A percentile compares a stretch with the other conserved stretches of the same genome.
These are phyloP conservation scores for Yponomeuta plumbellus DNA, from an alignment of 2,888 invertebrate species.

Conservation along the genomic window DNA sequence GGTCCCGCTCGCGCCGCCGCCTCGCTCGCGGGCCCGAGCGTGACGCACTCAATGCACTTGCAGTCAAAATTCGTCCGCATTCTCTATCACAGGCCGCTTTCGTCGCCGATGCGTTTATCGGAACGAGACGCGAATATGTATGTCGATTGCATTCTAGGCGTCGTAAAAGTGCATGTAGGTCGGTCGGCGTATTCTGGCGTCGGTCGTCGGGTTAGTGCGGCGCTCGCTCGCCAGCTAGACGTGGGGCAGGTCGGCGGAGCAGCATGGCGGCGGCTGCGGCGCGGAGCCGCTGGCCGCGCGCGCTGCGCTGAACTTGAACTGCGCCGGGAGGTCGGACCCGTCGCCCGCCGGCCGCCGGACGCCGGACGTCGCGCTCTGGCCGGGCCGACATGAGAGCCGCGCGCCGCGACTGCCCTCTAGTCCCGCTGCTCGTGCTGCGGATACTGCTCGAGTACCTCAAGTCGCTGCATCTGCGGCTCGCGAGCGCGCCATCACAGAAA, in stretches of 20 bases:
- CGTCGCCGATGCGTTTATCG: conserved; percentile 76
- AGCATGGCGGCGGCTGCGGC: conserved; percentile 37
- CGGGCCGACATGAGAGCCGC: conserved; percentile 36
- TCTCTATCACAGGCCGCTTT: conserved; percentile 74
- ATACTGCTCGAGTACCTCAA: conserved; percentile 63
- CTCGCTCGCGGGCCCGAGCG: conserved; percentile 60
- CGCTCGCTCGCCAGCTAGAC: conserved; percentile 61
- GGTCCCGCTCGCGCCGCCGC: conserved; percentile 58
- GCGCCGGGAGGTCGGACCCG: conserved; percentile 5
- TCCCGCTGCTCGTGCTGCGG: conserved; percentile 56
- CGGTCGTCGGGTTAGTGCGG: conserved; percentile 63
- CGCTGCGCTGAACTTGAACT: conserved; percentile 8
- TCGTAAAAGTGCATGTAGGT: conserved; percentile 75
- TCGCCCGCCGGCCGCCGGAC: conserved; percentile 26
- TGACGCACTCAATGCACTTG: conserved; percentile 70
- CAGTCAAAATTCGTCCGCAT: conserved; percentile 73
- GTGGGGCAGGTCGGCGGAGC: conserved; percentile 65
- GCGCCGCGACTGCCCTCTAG: conserved; percentile 47
- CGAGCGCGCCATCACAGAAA: conserved; percentile 1
- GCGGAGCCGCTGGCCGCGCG: conserved; percentile 40
- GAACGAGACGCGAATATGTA: conserved; percentile 76
- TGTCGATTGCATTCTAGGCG: conserved; percentile 72
- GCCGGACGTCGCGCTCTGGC: conserved; percentile 34
- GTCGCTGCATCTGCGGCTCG: conserved; percentile 46
- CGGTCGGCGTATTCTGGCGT: conserved; percentile 52